These are phyloP conservation scores for Eclectus roratus DNA, from an alignment of 2,113 vertebrate genomes.

Conservation along the genomic window DNA sequence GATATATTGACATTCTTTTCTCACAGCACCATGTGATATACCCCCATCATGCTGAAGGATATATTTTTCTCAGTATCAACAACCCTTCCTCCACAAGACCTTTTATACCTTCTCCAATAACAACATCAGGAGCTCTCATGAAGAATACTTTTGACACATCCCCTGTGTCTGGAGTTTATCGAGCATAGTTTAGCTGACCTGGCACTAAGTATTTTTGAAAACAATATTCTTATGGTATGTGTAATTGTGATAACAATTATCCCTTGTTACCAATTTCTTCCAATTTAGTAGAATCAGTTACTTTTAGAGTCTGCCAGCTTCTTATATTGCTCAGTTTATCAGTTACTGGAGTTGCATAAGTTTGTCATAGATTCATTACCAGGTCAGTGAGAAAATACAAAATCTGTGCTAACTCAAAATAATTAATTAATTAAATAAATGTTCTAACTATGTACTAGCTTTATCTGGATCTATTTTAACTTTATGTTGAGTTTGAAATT, in stretches of 20 bases:
- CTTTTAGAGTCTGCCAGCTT: not conserved
- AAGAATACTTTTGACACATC: not conserved
- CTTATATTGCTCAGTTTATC: not conserved
- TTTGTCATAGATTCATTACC: not conserved
- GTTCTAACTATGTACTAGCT: not conserved
- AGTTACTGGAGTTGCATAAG: not conserved
- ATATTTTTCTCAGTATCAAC: not conserved
- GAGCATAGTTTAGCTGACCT: not conserved
- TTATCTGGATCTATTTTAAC: not conserved
- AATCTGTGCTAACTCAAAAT: not conserved
- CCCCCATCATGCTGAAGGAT: not conserved
- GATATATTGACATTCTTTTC: not conserved
- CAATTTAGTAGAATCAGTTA: not conserved
- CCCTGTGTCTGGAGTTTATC: not conserved
- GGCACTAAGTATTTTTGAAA: not conserved
- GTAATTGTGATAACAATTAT: not conserved
- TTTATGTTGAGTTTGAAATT: not conserved
- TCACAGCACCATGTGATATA: not conserved
- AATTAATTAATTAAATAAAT: not conserved
- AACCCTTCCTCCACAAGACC: not conserved
- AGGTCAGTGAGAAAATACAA: not conserved
- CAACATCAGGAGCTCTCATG: not conserved
- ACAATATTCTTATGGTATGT: not conserved
- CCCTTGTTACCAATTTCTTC: not conserved
- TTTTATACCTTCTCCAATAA: constrained; percentile 9